phyloP scores from a whole-genome alignment of 2,113 vertebrate species.

The Embiotoca jacksoni region DNA sequence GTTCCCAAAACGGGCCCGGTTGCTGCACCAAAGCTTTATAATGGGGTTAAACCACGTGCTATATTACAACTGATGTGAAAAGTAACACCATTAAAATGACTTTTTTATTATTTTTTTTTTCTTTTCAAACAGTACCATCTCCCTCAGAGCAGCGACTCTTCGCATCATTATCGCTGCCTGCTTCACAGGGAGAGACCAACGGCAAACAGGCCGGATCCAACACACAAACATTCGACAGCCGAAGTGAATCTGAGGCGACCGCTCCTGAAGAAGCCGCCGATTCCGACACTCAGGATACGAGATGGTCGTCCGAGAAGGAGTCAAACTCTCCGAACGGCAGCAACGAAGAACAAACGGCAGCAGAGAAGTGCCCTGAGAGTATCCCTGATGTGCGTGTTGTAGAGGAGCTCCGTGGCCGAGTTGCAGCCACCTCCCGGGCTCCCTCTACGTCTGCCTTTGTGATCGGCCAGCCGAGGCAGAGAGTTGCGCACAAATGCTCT shows the following conservation, averaged over 20 bases:
- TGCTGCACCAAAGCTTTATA: no score
- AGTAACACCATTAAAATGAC: no score
- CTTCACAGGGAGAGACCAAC: neutral
- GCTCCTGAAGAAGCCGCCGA: neutral
- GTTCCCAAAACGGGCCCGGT: no score
- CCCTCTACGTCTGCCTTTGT: slow-evolving; percentile 26
- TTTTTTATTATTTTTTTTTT: neutral
- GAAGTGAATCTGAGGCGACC: slow-evolving; percentile 10
- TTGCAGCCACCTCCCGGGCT: neutral
- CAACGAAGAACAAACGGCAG: neutral
- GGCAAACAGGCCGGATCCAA: slow-evolving; percentile 6
- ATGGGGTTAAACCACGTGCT: no score
- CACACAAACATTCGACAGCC: neutral
- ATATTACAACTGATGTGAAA: no score
- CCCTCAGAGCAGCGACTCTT: slow-evolving; percentile 58
- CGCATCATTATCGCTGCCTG: slow-evolving; percentile 47
- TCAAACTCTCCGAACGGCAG: neutral
- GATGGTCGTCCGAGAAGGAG: slow-evolving; percentile 5
- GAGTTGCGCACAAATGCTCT: slow-evolving; percentile 62
- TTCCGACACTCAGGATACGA: neutral
- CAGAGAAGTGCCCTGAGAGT: neutral
- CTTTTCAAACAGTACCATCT: slow-evolving; percentile 34
- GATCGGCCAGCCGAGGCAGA: slow-evolving; percentile 1
- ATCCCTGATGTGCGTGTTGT: neutral
- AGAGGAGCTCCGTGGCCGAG: neutral